Evolutionary conservation across 1,140 invertebrate species (phyloP), one percentile per base, ranked within the genome.

Genomic region (Drosophila littoralis): DNA sequence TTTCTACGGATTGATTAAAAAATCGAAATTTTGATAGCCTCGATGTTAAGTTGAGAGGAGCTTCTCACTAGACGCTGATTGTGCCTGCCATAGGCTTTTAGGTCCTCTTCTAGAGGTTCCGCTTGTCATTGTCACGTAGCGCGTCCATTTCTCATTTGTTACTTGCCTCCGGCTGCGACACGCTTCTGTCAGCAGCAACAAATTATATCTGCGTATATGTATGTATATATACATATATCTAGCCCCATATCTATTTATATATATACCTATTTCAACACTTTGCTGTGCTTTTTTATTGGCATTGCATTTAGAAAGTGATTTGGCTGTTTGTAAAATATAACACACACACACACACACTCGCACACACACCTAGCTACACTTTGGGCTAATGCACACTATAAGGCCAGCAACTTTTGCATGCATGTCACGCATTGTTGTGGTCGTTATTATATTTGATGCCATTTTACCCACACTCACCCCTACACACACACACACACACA

Each of bases 241-340:
- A 28, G 22, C 22, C 4, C 22, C 22, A 58, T 71, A 65, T 66
- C 36, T 72, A 58, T 63, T 55, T 69, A 61, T 50, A 69, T 69
- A 69, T 69, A 15, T 45, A 45, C 3, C 6, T 45, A 13, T 50
- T 76, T 76, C 73, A 76, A 76, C 68, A 76, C 73, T 76, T 78
- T 75, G 64, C 22, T 65, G 46, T 78, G 63, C 35, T 78, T 71
- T 77, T 77, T 74, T 77, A 77, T 77, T 68, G 75, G 71, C 75
- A 69, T 78, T 78, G 72, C 72, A 78, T 75, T 78, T 78, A 70
- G 66, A 75, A 77, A 77, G 75, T 77, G 75, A 78, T 75, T 78
- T 78, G 66, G 48, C 59, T 75, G 65, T 66, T 64, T 71, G 46
- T 70, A 58, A 64, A 75, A 55, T 61, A 57, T 40, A 48, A 22